These are phyloP conservation scores for Heliocidaris erythrogramma DNA, from an alignment of 35 echinoderm and acorn worm species.

Conservation along the genomic window DNA sequence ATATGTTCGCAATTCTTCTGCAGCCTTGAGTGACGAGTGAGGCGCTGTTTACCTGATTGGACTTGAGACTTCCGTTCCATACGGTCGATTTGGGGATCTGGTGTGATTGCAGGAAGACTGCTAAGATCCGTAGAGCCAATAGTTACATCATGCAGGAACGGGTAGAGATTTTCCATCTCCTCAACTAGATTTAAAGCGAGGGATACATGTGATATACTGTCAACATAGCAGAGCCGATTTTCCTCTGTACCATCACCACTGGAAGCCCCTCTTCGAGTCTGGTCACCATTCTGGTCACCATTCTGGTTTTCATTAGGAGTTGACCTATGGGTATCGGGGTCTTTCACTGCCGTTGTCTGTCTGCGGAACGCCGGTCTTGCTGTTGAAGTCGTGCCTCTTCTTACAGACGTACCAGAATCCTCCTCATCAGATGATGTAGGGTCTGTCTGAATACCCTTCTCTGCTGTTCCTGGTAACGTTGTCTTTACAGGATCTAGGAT, in stretches of 20 bases:
- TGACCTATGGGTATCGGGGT: neutral
- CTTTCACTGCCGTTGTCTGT: neutral
- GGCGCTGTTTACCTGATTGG: neutral
- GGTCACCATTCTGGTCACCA: neutral
- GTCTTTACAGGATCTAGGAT: neutral
- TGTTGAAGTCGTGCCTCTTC: neutral
- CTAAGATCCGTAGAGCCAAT: neutral
- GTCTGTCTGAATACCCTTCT: neutral
- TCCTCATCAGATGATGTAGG: neutral
- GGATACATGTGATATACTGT: neutral
- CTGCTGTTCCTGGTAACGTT: neutral
- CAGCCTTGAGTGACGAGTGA: neutral
- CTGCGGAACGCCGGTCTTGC: neutral
- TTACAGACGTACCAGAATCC: neutral
- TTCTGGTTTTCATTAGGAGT: neutral
- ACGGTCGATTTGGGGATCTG: neutral
- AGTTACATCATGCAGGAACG: neutral
- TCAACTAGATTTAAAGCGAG: neutral
- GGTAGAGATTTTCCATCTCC: neutral
- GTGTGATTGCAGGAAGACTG: neutral
- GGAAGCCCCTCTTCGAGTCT: neutral
- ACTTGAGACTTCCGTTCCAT: neutral
- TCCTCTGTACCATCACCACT: neutral
- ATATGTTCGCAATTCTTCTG: neutral
- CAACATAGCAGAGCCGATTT: neutral